phyloP scores from a whole-genome alignment of 2,797 vertebrate genomes.

The Meriones psammophilus region DNA sequence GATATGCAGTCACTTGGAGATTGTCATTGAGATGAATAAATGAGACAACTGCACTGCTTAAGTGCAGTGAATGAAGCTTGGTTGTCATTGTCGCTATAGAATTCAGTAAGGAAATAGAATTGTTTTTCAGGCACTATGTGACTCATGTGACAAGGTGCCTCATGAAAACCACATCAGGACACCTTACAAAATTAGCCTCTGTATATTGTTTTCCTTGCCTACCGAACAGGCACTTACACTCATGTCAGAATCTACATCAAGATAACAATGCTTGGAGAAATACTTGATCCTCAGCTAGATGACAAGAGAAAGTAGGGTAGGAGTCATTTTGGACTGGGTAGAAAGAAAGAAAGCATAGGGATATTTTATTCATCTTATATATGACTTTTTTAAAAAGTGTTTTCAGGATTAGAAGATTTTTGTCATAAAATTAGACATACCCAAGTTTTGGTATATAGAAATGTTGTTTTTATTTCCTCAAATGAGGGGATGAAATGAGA shows the following conservation, averaged over 20 bases:
- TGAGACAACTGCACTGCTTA: neutral
- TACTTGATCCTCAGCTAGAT: neutral
- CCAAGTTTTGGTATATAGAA: neutral
- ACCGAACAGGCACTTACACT: slow-evolving; percentile 27
- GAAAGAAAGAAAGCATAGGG: neutral
- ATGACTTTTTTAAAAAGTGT: too few species aligned
- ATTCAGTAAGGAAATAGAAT: neutral
- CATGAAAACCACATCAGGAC: neutral
- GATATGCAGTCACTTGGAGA: neutral
- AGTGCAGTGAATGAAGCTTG: neutral
- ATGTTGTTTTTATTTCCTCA: too few species aligned
- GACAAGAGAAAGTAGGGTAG: neutral
- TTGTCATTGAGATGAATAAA: slow-evolving; percentile 45
- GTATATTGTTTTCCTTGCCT: slow-evolving; percentile 28
- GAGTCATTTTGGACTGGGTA: neutral
- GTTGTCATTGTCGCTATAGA: neutral
- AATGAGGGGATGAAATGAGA: too few species aligned
- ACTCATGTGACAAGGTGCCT: neutral
- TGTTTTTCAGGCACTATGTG: neutral
- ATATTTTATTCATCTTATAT: too few species aligned
- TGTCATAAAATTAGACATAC: neutral
- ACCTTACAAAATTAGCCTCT: slow-evolving; percentile 5
- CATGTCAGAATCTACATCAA: neutral
- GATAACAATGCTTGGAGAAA: slow-evolving; percentile 42
- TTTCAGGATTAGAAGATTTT: neutral